These are phyloP conservation scores for Eurosta solidaginis DNA, from an alignment of 1,140 invertebrate species.

Conservation along the genomic window DNA sequence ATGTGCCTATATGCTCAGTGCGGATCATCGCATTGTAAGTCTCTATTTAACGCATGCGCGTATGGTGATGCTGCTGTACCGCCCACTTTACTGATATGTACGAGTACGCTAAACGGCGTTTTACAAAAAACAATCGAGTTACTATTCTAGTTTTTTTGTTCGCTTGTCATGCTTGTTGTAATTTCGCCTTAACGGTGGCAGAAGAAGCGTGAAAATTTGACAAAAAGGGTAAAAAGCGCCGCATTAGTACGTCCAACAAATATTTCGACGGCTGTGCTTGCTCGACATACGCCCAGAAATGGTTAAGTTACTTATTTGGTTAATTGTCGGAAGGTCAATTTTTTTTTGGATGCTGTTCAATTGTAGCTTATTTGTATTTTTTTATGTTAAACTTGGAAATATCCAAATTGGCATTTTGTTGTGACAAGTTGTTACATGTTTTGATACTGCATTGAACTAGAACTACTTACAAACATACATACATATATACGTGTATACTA, in stretches of 20 bases:
- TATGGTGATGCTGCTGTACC: background rate
- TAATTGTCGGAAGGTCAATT: slow-evolving; percentile 35
- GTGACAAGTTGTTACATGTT: background rate
- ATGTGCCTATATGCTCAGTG: too few relatives aligned
- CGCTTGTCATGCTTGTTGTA: slow-evolving; percentile 13
- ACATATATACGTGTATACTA: too few relatives aligned
- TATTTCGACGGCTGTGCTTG: background rate
- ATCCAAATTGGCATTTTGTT: background rate
- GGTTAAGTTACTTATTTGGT: slow-evolving; percentile 22
- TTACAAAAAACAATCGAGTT: background rate
- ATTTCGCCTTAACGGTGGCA: slow-evolving; percentile 12
- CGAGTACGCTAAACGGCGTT: background rate
- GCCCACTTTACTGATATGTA: background rate
- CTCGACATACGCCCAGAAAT: too few relatives aligned
- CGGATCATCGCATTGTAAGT: too few relatives aligned
- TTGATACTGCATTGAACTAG: slow-evolving; percentile 27
- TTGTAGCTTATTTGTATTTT: background rate
- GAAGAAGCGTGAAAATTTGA: slow-evolving; percentile 21
- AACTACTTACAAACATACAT: too few relatives aligned
- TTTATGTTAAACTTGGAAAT: slow-evolving; percentile 22
- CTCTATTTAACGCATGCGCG: background rate
- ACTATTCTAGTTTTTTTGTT: background rate
- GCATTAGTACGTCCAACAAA: background rate
- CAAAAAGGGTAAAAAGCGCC: background rate
- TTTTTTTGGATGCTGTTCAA: background rate